phyloP scores from a whole-genome alignment of 2,888 invertebrate genomes.

The Onthophagus sagittarius region DNA sequence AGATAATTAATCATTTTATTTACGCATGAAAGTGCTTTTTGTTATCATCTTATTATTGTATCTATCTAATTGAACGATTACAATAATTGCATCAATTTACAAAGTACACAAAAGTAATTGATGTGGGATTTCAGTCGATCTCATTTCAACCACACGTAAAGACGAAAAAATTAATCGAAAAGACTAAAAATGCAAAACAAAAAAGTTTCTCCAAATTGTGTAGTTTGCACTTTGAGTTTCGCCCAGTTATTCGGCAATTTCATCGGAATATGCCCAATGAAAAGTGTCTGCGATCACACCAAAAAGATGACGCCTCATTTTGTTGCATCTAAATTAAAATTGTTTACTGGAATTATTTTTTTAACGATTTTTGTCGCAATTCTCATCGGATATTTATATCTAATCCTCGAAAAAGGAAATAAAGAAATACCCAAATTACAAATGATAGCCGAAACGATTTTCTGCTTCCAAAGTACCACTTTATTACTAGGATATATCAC shows the following conservation, averaged over 20 bases:
- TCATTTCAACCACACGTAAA: too few species aligned
- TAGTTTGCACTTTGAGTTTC: neutral
- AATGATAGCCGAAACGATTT: constrained; percentile 1
- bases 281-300: neutral
- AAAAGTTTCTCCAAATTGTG: neutral
- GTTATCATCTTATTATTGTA: too few species aligned
- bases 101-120: too few species aligned
- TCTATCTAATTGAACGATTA: too few species aligned
- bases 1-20: too few species aligned
- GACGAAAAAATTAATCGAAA: too few species aligned
- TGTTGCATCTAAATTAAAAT: neutral
- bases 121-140: too few species aligned
- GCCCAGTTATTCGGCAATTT: neutral
- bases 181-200: too few species aligned
- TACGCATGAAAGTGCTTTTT: too few species aligned
- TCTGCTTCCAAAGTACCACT: neutral
- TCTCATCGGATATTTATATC: neutral
- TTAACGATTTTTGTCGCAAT: neutral
- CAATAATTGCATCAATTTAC: too few species aligned
- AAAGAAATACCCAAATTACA: constrained; percentile 3
- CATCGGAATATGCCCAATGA: neutral
- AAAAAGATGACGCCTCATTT: neutral
- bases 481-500: neutral
- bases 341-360: neutral
- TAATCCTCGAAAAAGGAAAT: neutral